Base-by-base conservation (phyloP, 1,140 invertebrate species). In the Eurytemora carolleeae region DNA sequence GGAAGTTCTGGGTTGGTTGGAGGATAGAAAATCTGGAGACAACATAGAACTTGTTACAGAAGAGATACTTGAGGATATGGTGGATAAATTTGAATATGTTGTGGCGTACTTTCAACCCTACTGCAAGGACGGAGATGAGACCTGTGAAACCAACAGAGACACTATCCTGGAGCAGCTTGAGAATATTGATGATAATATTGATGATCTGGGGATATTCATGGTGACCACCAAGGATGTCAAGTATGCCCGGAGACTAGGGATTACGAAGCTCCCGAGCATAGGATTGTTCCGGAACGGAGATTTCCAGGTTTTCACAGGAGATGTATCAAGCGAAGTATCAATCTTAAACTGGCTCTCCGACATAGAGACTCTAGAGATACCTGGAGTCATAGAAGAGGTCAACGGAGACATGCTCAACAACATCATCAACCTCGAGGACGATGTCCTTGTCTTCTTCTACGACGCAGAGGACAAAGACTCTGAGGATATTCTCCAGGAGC, bases 41-140 rank as follows among this genome's bases (percentile, higher is more conserved):
- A 88, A 93, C 78, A 93, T 93, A 67, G 89, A 94, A 76, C 87
- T 93, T 74, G 84, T 94, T 25, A 91, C 87, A 31, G 87, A 91
- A 73, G 87, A 91, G 75, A 91, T 92, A 85, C 77, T 93, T 57
- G 87, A 93, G 68, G 80, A 82, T 68, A 77, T 93, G 58, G 83
- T 93, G 59, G 86, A 87, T 68, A 84, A 88, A 57, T 87, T 90
- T 69, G 86, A 89, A 73, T 86, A 84, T 64, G 76, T 94, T 64
- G 87, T 87, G 60, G 88, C n/a, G 7, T 44, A 44, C 31, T 44
- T 44, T n/a, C 31, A 44, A n/a, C 31, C 31, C n/a, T 44, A 44
- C 31, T 44, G 31, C n/a, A 44, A n/a, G n/a, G 31, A 44, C 7
- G 31, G 31, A 44, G 31, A 44, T n/a, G 7, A 7, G n/a, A 44